Evolutionary conservation across 2,797 vertebrate genomes (phyloP).

Genomic region (Gila robusta): DNA sequence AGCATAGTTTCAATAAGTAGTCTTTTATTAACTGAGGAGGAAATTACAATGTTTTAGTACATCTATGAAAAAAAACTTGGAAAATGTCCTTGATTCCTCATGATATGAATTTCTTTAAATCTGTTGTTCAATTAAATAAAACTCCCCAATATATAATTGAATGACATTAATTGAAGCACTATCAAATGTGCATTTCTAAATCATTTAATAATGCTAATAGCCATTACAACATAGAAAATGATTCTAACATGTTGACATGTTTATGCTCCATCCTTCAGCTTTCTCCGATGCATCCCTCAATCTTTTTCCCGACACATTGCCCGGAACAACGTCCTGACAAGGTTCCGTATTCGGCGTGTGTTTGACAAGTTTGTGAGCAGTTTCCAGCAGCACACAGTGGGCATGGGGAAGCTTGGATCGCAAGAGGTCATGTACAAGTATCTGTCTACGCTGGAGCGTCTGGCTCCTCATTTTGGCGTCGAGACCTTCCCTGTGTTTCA

Average conservation of each 20-base stretch:
- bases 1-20: background rate
- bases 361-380: conserved; percentile 84
- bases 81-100: background rate
- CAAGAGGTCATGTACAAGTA: conserved; percentile 91
- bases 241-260: background rate
- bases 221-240: background rate
- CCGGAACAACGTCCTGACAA: conserved; percentile 82
- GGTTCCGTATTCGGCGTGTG: conserved; percentile 81
- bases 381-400: conserved; percentile 86
- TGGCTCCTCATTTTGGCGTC: conserved; percentile 81
- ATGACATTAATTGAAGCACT: background rate
- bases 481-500: conserved; percentile 77
- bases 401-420: conserved; percentile 71
- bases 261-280: conserved; percentile 74
- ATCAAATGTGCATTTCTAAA: background rate
- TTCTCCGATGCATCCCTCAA: conserved; percentile 87
- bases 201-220: background rate
- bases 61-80: background rate
- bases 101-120: background rate
- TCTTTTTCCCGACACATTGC: conserved; percentile 86
- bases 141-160: background rate
- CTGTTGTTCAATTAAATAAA: background rate
- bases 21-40: background rate
- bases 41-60: background rate
- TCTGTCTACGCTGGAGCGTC: conserved; percentile 88